Evolutionary conservation across 2,113 vertebrate species (phyloP).

Genomic region (Gadus macrocephalus): DNA sequence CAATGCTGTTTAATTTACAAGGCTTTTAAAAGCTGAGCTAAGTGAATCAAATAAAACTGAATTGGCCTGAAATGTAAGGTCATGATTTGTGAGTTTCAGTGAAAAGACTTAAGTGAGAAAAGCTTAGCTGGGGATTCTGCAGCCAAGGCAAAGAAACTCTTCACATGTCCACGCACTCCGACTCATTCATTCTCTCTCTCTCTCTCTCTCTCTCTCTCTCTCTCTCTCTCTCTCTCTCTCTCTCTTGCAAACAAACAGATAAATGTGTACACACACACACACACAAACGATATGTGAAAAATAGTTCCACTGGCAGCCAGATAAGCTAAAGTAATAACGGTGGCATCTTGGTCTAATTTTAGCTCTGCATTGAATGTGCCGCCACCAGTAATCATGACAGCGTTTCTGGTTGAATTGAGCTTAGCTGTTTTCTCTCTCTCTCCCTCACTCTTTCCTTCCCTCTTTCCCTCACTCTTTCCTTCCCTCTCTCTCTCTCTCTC

Average conservation of each 20-base stretch:
- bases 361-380: constrained; percentile 64
- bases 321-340: constrained; percentile 71
- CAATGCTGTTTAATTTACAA: too few relatives aligned
- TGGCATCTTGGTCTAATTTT: constrained; percentile 69
- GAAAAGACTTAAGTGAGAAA: constrained; percentile 38
- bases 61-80: constrained; percentile 39
- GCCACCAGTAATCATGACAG: constrained; percentile 64
- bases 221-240: constrained; percentile 1
- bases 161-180: background rate
- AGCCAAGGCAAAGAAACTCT: constrained; percentile 36
- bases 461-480: constrained; percentile 9
- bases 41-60: constrained; percentile 42
- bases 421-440: constrained; percentile 43
- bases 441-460: constrained; percentile 18
- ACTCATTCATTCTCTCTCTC: constrained; percentile 1
- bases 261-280: constrained; percentile 21
- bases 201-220: constrained; percentile 1
- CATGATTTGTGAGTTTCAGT: constrained; percentile 44
- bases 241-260: constrained; percentile 8
- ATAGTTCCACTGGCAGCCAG: constrained; percentile 58
- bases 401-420: constrained; percentile 56
- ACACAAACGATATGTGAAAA: constrained; percentile 32
- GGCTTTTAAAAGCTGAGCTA: constrained; percentile 16
- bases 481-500: constrained; percentile 14
- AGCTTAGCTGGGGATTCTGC: constrained; percentile 49